Percentiles rank a stretch among this genome's conserved stretches.
Evolutionary conservation across 1,140 invertebrate genomes (phyloP).

Genomic region (Saxidomus purpurata): DNA sequence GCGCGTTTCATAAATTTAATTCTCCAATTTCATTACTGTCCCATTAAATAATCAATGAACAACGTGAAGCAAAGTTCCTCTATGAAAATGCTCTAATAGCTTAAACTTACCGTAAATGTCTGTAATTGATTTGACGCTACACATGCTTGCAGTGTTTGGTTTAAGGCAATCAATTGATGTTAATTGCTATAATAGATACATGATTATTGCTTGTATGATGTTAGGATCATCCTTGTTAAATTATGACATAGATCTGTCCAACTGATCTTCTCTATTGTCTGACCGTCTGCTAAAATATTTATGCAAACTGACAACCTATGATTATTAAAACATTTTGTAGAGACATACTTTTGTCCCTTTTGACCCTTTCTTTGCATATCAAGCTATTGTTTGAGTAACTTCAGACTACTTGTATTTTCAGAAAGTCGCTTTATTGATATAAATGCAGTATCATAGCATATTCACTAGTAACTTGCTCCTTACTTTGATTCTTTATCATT

Average conservation of each 20-base stretch:
- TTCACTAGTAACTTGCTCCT: too few relatives aligned
- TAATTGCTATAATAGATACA: background rate
- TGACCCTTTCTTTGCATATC: too few relatives aligned
- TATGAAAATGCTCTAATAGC: background rate
- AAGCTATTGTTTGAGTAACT: too few relatives aligned
- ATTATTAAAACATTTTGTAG: background rate
- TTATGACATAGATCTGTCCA: background rate
- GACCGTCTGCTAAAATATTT: background rate
- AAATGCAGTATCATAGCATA: too few relatives aligned
- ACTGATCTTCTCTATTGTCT: slow-evolving; percentile 5
- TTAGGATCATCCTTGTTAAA: background rate
- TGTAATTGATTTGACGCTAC: background rate
- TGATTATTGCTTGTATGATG: background rate
- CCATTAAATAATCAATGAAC: background rate
- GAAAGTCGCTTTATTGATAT: too few relatives aligned
- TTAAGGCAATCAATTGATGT: background rate
- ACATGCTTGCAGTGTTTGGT: background rate
- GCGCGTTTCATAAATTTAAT: background rate
- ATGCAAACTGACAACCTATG: background rate
- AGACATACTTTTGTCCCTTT: too few relatives aligned
- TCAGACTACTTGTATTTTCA: too few relatives aligned
- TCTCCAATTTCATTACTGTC: background rate
- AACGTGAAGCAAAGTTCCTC: background rate
- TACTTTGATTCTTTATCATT: too few relatives aligned
- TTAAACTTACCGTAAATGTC: background rate